phyloP scores from a whole-genome alignment of 2,797 vertebrate genomes.

The Chrysocyon brachyurus region DNA sequence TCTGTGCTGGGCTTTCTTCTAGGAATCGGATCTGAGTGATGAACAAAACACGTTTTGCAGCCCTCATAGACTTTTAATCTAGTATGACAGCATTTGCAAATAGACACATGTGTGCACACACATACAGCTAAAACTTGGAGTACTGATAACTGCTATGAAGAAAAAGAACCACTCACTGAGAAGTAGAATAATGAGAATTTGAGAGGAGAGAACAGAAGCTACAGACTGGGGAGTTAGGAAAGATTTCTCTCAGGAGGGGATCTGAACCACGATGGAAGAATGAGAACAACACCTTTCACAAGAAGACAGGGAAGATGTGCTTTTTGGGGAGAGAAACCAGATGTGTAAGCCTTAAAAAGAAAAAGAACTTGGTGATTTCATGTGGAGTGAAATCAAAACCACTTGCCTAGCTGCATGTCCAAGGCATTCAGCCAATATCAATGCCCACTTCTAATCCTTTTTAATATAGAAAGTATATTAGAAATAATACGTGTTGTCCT shows the following conservation, averaged over 20 bases:
- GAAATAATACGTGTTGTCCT: background rate
- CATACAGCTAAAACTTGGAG: background rate
- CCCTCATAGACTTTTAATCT: background rate
- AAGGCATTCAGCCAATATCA: conserved; percentile 27
- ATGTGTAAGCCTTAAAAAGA: background rate
- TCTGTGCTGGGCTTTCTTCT: background rate
- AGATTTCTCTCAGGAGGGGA: background rate
- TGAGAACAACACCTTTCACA: background rate
- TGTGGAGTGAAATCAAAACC: background rate
- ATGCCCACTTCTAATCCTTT: background rate
- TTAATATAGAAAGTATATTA: background rate
- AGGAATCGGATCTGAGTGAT: background rate
- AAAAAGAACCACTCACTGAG: background rate
- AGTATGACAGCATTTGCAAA: background rate
- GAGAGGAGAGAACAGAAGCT: background rate
- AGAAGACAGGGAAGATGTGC: background rate
- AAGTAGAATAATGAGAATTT: background rate
- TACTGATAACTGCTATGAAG: background rate
- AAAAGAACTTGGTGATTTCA: background rate
- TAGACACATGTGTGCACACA: background rate
- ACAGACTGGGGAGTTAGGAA: no score
- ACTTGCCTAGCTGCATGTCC: background rate
- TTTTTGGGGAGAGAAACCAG: background rate
- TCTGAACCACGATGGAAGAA: background rate
- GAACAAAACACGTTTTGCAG: background rate